Evolutionary conservation across 2,888 invertebrate species (phyloP).

Genomic region (Agrotis clavis): DNA sequence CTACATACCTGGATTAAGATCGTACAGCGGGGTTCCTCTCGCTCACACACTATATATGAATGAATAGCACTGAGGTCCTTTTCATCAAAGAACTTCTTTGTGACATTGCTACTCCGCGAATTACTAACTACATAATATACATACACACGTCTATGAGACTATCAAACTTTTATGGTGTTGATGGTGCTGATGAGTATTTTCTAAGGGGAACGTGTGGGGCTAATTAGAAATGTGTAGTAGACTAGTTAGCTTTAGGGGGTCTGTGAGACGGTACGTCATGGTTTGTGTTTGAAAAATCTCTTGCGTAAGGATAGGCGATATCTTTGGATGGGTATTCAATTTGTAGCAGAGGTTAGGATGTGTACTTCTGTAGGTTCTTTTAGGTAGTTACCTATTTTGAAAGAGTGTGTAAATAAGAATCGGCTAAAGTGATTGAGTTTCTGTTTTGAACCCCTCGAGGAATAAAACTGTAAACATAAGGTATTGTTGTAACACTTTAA

Average conservation of each 20-base stretch:
- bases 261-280: constrained; percentile 2
- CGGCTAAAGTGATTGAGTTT: background rate
- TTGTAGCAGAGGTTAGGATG: background rate
- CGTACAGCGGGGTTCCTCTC: constrained; percentile 74
- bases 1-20: constrained; percentile 74
- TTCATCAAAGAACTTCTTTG: constrained; percentile 84
- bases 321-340: background rate
- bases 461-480: no score
- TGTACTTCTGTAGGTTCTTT: background rate
- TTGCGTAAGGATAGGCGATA: background rate
- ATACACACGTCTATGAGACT: constrained; percentile 44
- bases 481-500: no score
- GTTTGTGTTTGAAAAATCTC: constrained; percentile 16
- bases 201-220: constrained; percentile 11
- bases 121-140: constrained; percentile 66
- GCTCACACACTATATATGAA: constrained; percentile 82
- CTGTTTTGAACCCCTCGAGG: no score
- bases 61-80: constrained; percentile 84
- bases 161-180: constrained; percentile 52
- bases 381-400: background rate
- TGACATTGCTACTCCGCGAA: constrained; percentile 69
- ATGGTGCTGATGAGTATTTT: constrained; percentile 42
- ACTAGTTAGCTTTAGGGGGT: constrained; percentile 1
- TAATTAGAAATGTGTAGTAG: constrained; percentile 38
- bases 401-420: background rate